Conservation (phyloP, 2,113 vertebrate genomes). For the Deroptyus accipitrinus region DNA sequence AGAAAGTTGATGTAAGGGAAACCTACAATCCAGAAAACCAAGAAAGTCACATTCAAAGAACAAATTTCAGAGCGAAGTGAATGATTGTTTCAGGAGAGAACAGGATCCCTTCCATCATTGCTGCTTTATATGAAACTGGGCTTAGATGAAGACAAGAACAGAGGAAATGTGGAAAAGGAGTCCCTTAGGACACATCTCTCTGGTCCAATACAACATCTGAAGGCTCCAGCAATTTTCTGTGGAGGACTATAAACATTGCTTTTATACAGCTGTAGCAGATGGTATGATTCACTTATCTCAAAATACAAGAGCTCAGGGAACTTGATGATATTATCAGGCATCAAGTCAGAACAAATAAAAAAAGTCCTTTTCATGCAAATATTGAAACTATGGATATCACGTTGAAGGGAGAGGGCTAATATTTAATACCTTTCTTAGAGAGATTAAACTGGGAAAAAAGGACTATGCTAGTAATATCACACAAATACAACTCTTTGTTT, state of each 20-base stretch:
- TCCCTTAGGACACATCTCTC: constrained; percentile 7
- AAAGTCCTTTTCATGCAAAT: constrained; percentile 42
- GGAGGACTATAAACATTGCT: constrained; percentile 23
- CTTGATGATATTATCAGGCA: constrained; percentile 38
- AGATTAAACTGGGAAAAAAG: background rate
- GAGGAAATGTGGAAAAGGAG: constrained; percentile 14
- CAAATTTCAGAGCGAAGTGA: background rate
- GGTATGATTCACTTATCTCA: constrained; percentile 63
- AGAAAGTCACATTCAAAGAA: background rate
- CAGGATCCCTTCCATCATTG: background rate
- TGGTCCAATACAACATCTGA: background rate
- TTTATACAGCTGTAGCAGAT: constrained; percentile 63
- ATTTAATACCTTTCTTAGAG: background rate
- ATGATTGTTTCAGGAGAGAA: background rate
- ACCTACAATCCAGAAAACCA: background rate
- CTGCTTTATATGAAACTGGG: background rate
- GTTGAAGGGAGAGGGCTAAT: background rate
- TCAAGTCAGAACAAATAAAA: constrained; percentile 38
- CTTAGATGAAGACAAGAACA: background rate
- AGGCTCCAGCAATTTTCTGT: constrained; percentile 43
- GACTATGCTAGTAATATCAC: background rate
- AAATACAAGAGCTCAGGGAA: constrained; percentile 57
- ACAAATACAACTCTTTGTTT: background rate
- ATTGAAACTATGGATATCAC: background rate
- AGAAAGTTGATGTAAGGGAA: background rate